Percentiles rank a stretch among this genome's conserved stretches.
phyloP scores from a whole-genome alignment of 2,888 invertebrate species.

The Busseola fusca region DNA sequence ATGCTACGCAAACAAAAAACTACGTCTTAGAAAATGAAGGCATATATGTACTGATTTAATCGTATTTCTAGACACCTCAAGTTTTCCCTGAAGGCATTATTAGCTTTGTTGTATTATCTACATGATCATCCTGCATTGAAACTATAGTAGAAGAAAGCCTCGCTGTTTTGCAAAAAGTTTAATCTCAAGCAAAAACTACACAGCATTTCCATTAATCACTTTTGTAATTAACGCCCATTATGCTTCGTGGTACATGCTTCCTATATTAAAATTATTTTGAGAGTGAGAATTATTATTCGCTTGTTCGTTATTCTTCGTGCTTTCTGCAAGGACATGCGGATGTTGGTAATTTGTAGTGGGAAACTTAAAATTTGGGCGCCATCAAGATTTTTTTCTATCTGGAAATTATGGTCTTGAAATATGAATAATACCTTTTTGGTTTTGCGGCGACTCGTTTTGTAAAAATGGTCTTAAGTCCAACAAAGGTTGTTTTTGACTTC shows the following conservation, averaged over 20 bases:
- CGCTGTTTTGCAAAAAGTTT: slow-evolving; percentile 22
- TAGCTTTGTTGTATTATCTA: neutral
- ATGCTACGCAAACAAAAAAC: neutral
- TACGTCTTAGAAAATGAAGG: neutral
- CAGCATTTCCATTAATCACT: slow-evolving; percentile 42
- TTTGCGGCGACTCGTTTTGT: neutral
- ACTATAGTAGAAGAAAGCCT: slow-evolving; percentile 11
- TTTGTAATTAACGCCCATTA: slow-evolving; percentile 50
- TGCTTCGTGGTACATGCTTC: slow-evolving; percentile 34
- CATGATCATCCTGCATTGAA: slow-evolving; percentile 3
- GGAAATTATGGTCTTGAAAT: neutral
- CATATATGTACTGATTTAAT: too few species aligned
- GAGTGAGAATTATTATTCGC: slow-evolving; percentile 36
- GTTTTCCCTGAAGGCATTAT: neutral
- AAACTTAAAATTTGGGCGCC: slow-evolving; percentile 11
- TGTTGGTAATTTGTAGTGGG: slow-evolving; percentile 35
- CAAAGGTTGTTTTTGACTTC: neutral
- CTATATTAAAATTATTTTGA: slow-evolving; percentile 45
- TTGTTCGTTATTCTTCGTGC: slow-evolving; percentile 59
- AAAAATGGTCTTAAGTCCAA: neutral
- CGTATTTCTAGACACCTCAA: neutral
- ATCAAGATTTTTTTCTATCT: neutral
- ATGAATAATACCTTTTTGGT: neutral
- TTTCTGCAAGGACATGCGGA: slow-evolving; percentile 70
- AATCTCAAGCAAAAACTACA: slow-evolving; percentile 23